Evolutionary conservation across 92 coral and sea anemone species (phyloP).

Genomic region (Actinostola sp.): DNA sequence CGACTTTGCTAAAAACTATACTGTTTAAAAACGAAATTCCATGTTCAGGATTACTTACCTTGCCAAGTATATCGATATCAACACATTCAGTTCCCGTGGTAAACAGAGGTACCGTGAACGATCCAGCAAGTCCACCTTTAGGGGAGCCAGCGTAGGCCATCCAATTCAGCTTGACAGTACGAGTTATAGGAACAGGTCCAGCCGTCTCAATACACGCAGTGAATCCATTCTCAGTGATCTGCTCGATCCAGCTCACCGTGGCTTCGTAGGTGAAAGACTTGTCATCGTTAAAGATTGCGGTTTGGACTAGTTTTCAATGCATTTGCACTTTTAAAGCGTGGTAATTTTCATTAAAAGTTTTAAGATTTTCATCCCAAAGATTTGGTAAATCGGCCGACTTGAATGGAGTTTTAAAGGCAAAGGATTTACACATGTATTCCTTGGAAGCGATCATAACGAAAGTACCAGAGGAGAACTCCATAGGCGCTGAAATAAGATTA

Average conservation of each 20-base stretch:
- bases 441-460: constrained; percentile 16
- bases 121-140: constrained; percentile 38
- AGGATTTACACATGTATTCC: constrained; percentile 50
- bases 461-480: constrained; percentile 54
- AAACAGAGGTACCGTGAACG: constrained; percentile 32
- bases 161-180: constrained; percentile 40
- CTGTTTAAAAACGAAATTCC: too few relatives aligned
- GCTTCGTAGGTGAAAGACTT: constrained; percentile 33
- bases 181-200: constrained; percentile 14
- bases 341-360: too few relatives aligned
- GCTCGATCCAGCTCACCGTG: constrained; percentile 52
- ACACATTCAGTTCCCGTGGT: constrained; percentile 73
- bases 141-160: constrained; percentile 40
- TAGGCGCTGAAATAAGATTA: too few relatives aligned
- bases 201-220: constrained; percentile 54
- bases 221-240: constrained; percentile 35
- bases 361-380: too few relatives aligned
- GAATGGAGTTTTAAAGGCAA: constrained; percentile 36
- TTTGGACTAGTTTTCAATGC: too few relatives aligned
- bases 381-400: constrained; percentile 9
- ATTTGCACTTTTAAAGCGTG: too few relatives aligned
- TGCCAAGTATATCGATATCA: constrained; percentile 22
- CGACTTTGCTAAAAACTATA: too few relatives aligned
- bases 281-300: constrained; percentile 26
- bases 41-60: constrained; percentile 50